Percentiles rank a stretch among this genome's conserved stretches.
These are phyloP conservation scores for Zophobas atratus DNA, from an alignment of 1,140 invertebrate species.

Conservation along the genomic window DNA sequence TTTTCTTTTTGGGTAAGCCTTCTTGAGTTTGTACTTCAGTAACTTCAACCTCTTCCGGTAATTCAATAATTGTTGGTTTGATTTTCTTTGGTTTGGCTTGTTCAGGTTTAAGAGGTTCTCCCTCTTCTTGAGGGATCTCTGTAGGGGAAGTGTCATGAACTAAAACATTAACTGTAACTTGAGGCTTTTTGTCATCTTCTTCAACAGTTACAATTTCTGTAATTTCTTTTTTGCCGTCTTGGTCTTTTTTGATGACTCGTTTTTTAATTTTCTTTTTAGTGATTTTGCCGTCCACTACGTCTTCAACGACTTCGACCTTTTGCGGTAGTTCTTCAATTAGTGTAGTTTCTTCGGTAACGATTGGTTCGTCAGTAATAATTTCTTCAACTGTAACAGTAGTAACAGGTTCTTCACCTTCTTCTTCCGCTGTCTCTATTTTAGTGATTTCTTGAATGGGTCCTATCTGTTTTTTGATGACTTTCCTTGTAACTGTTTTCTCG, in stretches of 20 bases:
- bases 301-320: conserved; percentile 58
- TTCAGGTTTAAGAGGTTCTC: conserved; percentile 59
- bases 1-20: conserved; percentile 66
- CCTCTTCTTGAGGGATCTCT: conserved; percentile 59
- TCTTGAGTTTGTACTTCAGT: conserved; percentile 68
- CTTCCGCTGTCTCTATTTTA: conserved; percentile 68
- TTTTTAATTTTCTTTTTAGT: conserved; percentile 67
- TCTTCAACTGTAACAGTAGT: conserved; percentile 66
- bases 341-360: conserved; percentile 60
- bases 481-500: conserved; percentile 48
- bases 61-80: conserved; percentile 57
- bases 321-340: conserved; percentile 60
- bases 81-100: conserved; percentile 43
- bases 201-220: conserved; percentile 67
- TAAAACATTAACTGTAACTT: conserved; percentile 62
- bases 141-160: conserved; percentile 23
- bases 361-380: conserved; percentile 60
- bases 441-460: conserved; percentile 66
- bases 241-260: conserved; percentile 64
- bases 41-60: conserved; percentile 63
- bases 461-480: conserved; percentile 53
- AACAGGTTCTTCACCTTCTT: conserved; percentile 67
- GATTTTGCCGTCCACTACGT: conserved; percentile 58
- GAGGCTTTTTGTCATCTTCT: conserved; percentile 66
- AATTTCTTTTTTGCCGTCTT: conserved; percentile 63